Conservation (phyloP, 2,113 vertebrate species). For the Eulemur rufifrons region DNA sequence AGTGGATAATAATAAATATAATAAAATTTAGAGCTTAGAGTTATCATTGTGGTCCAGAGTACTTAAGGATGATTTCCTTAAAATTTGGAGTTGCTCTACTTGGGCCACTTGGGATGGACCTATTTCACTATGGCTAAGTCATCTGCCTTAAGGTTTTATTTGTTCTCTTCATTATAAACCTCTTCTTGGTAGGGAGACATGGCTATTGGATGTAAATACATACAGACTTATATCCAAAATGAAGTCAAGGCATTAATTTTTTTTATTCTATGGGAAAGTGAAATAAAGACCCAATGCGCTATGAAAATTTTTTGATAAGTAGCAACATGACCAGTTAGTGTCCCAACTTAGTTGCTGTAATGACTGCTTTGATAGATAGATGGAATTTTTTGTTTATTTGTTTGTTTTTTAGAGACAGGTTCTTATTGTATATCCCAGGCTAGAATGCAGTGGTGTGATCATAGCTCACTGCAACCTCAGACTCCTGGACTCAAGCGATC, state of each 20-base stretch:
- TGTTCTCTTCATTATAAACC: not conserved
- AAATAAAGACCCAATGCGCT: not conserved
- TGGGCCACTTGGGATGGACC: not conserved
- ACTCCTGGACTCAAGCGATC: too few relatives aligned
- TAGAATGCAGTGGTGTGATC: too few relatives aligned
- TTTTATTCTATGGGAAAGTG: not conserved
- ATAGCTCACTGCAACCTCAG: too few relatives aligned
- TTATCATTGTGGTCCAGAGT: not conserved
- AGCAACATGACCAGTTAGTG: not conserved
- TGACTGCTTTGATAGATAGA: not conserved
- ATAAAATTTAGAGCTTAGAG: not conserved
- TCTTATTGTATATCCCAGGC: too few relatives aligned
- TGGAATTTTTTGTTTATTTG: not conserved
- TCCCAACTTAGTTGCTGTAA: not conserved
- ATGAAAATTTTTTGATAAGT: not conserved
- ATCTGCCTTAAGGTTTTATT: not conserved
- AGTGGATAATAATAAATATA: not conserved
- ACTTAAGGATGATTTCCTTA: not conserved
- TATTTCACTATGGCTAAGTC: not conserved
- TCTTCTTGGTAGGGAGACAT: not conserved
- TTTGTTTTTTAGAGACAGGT: not conserved
- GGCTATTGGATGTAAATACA: not conserved
- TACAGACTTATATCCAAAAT: not conserved
- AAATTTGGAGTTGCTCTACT: not conserved
- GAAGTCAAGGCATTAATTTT: not conserved